Evolutionary conservation across 2,113 vertebrate species (phyloP).

Genomic region (Melanerpes formicivorus): DNA sequence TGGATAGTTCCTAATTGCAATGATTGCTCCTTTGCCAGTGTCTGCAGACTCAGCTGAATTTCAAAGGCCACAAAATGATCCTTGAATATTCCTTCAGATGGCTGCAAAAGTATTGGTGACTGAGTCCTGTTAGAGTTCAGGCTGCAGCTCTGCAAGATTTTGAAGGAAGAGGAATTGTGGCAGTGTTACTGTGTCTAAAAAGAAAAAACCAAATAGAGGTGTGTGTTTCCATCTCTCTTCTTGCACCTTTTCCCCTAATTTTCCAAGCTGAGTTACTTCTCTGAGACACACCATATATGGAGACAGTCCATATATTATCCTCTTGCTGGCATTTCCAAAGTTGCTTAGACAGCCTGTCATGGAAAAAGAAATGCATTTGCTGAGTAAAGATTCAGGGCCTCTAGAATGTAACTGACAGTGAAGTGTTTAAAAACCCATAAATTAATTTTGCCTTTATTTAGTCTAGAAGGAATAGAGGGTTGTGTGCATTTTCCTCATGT

Average conservation of each 20-base stretch:
- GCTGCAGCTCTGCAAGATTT: neutral
- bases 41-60: neutral
- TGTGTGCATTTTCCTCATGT: neutral
- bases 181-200: neutral
- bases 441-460: constrained; percentile 30
- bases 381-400: neutral
- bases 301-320: neutral
- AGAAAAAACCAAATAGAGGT: neutral
- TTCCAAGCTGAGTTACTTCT: neutral
- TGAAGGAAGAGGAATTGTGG: neutral
- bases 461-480: neutral
- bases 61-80: neutral
- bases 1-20: neutral
- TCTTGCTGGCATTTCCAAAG: neutral
- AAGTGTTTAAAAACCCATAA: neutral
- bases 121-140: neutral
- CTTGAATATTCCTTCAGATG: neutral
- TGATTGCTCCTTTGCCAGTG: neutral
- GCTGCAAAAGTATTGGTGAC: neutral
- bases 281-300: neutral
- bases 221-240: neutral
- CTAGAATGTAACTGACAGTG: neutral
- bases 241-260: neutral
- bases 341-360: neutral
- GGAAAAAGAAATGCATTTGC: neutral